A percentile compares a stretch with the other conserved stretches of the same genome.
phyloP scores from a whole-genome alignment of 2,888 invertebrate genomes.

The Caenorhabditis japonica region DNA sequence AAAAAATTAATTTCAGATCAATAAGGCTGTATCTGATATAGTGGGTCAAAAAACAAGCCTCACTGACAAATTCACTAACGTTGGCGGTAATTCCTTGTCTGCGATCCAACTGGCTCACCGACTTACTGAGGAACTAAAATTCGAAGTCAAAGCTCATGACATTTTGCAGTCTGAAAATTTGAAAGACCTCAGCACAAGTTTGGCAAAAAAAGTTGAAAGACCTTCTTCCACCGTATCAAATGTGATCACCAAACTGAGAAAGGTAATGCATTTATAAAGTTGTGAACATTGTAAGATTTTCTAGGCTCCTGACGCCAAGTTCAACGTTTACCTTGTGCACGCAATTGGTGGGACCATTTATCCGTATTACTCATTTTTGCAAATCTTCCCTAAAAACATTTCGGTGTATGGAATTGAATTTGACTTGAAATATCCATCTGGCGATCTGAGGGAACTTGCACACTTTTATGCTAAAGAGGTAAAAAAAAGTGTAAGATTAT shows the following conservation, averaged over 20 bases:
- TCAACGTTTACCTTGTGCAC: constrained; percentile 70
- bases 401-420: constrained; percentile 72
- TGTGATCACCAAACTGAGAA: constrained; percentile 57
- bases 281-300: background rate
- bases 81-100: constrained; percentile 71
- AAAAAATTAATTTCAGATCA: constrained; percentile 16
- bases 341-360: constrained; percentile 75
- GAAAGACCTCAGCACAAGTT: constrained; percentile 10
- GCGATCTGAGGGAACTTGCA: constrained; percentile 65
- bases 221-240: constrained; percentile 12
- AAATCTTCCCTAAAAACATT: constrained; percentile 66
- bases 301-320: constrained; percentile 50
- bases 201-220: background rate
- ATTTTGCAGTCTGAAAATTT: constrained; percentile 47
- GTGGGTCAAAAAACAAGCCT: constrained; percentile 24
- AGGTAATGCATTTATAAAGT: constrained; percentile 12
- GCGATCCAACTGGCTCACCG: constrained; percentile 61
- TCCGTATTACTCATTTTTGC: constrained; percentile 71
- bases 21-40: background rate
- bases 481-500: too few species aligned
- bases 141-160: constrained; percentile 54
- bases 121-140: constrained; percentile 55
- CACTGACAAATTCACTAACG: constrained; percentile 59
- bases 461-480: constrained; percentile 68
- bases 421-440: constrained; percentile 58